Evolutionary conservation across 2,888 invertebrate species (phyloP).

Genomic region (Spilarctia lutea): DNA sequence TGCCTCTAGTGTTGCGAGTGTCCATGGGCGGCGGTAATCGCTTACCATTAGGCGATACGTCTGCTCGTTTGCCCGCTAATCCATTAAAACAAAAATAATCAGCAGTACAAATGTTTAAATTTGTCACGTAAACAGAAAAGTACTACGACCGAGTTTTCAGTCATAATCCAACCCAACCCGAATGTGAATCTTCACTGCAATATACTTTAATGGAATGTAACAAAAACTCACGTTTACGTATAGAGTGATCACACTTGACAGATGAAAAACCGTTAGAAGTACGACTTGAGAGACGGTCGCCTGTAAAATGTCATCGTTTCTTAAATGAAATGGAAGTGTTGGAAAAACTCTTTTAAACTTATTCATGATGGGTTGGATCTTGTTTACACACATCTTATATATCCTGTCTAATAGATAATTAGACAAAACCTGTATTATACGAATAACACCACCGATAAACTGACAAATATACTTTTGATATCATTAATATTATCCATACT

Average conservation of each 20-base stretch:
- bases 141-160: neutral
- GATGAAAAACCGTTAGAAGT: slow-evolving; percentile 38
- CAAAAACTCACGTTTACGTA: slow-evolving; percentile 22
- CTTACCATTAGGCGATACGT: too few relatives aligned
- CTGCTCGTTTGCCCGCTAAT: too few relatives aligned
- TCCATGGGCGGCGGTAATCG: too few relatives aligned
- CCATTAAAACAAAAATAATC: too few relatives aligned
- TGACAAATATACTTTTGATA: too few relatives aligned
- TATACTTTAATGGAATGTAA: slow-evolving; percentile 50
- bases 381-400: too few relatives aligned
- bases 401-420: too few relatives aligned
- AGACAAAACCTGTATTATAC: too few relatives aligned
- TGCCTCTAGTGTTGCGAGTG: too few relatives aligned
- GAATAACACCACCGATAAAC: too few relatives aligned
- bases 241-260: slow-evolving; percentile 33
- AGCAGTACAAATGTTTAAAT: neutral
- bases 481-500: too few relatives aligned
- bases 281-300: slow-evolving; percentile 8
- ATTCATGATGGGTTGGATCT: neutral
- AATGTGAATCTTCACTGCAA: slow-evolving; percentile 21
- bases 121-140: slow-evolving; percentile 3
- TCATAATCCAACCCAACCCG: slow-evolving; percentile 9
- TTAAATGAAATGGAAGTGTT: neutral
- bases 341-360: neutral
- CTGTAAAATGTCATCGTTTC: slow-evolving; percentile 5